These are phyloP conservation scores for Zenarchopterus dispar DNA, from an alignment of 2,797 vertebrate species.

Conservation along the genomic window DNA sequence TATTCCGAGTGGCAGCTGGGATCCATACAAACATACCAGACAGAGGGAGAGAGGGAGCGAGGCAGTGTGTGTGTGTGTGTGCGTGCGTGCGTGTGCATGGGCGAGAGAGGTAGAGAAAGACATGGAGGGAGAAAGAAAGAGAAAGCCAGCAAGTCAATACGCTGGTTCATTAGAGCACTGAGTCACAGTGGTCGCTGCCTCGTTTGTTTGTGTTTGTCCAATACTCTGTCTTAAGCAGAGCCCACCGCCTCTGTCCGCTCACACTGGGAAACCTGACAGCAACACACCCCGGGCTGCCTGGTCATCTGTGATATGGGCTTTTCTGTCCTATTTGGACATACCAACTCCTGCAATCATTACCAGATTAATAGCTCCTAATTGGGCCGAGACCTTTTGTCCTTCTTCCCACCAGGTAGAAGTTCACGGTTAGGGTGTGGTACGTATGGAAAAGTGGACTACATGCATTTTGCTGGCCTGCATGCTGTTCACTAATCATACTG, in stretches of 20 bases:
- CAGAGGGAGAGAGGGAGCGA: constrained; percentile 63
- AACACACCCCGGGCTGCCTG: constrained; percentile 68
- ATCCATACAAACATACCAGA: constrained; percentile 85
- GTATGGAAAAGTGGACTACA: no score
- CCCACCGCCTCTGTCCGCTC: constrained; percentile 76
- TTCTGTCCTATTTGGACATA: constrained; percentile 53
- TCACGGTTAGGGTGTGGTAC: neutral
- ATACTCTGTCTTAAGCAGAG: constrained; percentile 86
- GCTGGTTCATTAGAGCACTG: constrained; percentile 88
- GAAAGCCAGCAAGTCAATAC: constrained; percentile 86
- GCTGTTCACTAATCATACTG: constrained; percentile 12
- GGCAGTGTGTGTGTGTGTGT: constrained; percentile 49
- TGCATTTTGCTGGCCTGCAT: constrained; percentile 1
- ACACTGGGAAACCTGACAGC: constrained; percentile 74
- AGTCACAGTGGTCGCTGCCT: constrained; percentile 86
- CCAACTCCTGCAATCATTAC: constrained; percentile 63
- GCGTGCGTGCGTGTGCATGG: constrained; percentile 33
- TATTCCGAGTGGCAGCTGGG: constrained; percentile 87
- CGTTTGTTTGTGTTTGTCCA: constrained; percentile 89
- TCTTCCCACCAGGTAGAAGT: constrained; percentile 26
- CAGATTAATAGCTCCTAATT: constrained; percentile 57
- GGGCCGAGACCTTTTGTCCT: constrained; percentile 32
- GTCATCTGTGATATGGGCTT: constrained; percentile 55
- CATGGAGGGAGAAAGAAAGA: constrained; percentile 66
- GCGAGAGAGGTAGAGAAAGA: constrained; percentile 44